A percentile compares a stretch with the other conserved stretches of the same genome.
phyloP scores from a whole-genome alignment of 2,888 invertebrate genomes.

The Lithophane leautieri region DNA sequence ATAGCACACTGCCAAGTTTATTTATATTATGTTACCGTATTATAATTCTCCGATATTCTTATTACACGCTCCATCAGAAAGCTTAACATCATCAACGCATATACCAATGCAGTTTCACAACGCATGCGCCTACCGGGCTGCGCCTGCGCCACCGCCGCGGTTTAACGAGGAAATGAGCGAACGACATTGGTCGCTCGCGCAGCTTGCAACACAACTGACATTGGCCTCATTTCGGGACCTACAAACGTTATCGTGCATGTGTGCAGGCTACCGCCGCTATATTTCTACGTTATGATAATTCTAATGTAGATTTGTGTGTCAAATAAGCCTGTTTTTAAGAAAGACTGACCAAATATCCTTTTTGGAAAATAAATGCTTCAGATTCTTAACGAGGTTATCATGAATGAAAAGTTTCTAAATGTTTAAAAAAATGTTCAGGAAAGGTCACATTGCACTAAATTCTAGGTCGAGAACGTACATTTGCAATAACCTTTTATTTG shows the following conservation, averaged over 20 bases:
- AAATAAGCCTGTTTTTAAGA: conserved; percentile 5
- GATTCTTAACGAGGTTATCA: neutral
- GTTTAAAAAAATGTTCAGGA: neutral
- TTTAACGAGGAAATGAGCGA: conserved; percentile 81
- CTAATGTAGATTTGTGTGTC: conserved; percentile 49
- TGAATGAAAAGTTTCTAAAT: conserved; percentile 24
- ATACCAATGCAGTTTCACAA: conserved; percentile 63
- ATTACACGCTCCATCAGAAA: conserved; percentile 35
- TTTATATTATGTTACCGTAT: neutral
- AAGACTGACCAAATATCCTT: neutral
- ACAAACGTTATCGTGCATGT: conserved; percentile 85
- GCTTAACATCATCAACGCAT: conserved; percentile 30
- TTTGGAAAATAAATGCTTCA: neutral
- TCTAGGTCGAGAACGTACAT: conserved; percentile 18
- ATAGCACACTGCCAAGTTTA: neutral
- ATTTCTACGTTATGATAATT: conserved; percentile 54
- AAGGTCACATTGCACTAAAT: conserved; percentile 28
- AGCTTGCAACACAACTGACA: conserved; percentile 87
- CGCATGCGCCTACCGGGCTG: conserved; percentile 58
- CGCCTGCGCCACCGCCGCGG: conserved; percentile 51
- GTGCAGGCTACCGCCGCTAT: conserved; percentile 67
- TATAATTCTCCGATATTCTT: neutral
- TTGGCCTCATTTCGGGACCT: conserved; percentile 87
- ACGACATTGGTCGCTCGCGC: conserved; percentile 82
- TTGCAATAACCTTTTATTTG: conserved; percentile 10